Conservation (phyloP, 2,113 vertebrate genomes). For the Melierax canorus region DNA sequence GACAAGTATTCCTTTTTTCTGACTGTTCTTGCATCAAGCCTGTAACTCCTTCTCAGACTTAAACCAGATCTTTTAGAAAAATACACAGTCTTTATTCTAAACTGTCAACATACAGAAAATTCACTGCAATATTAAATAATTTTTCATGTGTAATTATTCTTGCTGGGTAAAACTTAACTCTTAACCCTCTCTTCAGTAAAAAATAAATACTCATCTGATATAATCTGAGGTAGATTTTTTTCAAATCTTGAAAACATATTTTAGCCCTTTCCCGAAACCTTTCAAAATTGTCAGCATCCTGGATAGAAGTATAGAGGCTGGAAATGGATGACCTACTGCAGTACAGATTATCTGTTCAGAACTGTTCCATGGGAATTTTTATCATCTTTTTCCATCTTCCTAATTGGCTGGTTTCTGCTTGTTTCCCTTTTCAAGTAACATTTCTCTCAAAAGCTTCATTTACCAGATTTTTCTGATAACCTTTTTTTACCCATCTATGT, state of each 20-base stretch:
- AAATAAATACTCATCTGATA: neutral
- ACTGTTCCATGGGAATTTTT: neutral
- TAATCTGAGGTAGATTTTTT: neutral
- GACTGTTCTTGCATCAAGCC: neutral
- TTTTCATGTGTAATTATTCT: neutral
- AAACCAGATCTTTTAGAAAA: neutral
- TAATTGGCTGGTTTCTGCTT: neutral
- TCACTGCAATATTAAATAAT: neutral
- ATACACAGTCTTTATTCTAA: neutral
- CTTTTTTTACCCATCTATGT: neutral
- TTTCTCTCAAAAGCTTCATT: neutral
- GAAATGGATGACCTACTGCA: neutral
- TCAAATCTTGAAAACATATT: neutral
- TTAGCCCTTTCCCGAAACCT: neutral
- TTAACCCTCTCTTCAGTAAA: neutral
- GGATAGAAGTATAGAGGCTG: neutral
- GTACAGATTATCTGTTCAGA: neutral
- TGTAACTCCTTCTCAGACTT: neutral
- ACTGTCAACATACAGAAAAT: neutral
- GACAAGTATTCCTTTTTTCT: neutral
- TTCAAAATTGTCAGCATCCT: neutral
- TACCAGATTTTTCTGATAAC: neutral
- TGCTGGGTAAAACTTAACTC: neutral
- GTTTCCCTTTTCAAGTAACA: neutral
- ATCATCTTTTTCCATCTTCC: neutral